These are phyloP conservation scores for Scophthalmus maximus DNA, from an alignment of 2,113 vertebrate genomes.

Conservation along the genomic window DNA sequence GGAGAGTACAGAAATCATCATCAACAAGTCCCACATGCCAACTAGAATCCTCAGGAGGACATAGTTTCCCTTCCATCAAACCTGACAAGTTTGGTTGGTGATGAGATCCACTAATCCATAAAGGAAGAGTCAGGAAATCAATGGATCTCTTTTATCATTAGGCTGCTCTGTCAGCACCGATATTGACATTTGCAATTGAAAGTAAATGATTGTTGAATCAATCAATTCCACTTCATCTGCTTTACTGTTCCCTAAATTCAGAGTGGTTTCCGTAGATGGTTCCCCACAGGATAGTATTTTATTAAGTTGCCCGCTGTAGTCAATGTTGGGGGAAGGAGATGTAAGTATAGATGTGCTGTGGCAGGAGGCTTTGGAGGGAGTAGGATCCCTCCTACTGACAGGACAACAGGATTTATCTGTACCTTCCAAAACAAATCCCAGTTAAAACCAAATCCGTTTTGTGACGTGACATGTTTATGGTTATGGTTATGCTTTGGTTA, in stretches of 20 bases:
- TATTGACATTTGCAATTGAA: neutral
- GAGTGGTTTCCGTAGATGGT: no score
- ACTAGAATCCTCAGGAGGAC: constrained; percentile 38
- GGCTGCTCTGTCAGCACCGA: neutral
- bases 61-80: constrained; percentile 45
- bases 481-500: no score
- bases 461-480: no score
- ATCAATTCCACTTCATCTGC: neutral
- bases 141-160: neutral
- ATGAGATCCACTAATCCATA: constrained; percentile 34
- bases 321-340: no score
- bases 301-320: no score
- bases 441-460: no score
- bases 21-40: constrained; percentile 20
- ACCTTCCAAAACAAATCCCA: no score
- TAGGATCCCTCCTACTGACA: no score
- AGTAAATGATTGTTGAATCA: neutral
- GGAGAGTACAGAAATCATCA: constrained; percentile 39
- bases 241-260: neutral
- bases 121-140: neutral
- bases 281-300: no score
- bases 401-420: no score
- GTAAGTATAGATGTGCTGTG: neutral
- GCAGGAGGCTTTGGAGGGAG: no score
- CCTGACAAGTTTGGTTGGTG: constrained; percentile 23